phyloP scores from a whole-genome alignment of 2,888 invertebrate species.

The Dasypolia templi region DNA sequence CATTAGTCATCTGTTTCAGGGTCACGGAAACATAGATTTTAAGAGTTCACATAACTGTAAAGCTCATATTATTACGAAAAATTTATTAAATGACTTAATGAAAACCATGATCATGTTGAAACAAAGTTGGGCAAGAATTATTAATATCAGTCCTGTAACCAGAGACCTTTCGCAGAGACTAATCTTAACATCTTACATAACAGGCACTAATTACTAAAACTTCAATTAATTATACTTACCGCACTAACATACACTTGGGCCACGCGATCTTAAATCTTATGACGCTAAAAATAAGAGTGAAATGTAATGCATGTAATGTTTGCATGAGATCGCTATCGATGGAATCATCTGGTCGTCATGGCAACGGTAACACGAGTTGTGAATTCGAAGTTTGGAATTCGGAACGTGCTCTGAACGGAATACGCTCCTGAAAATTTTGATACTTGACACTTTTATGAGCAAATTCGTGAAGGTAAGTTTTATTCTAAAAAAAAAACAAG shows the following conservation, averaged over 20 bases:
- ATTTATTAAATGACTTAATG: background rate
- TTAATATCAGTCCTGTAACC: constrained; percentile 14
- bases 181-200: constrained; percentile 50
- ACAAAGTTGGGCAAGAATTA: constrained; percentile 15
- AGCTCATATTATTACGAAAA: background rate
- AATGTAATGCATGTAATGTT: constrained; percentile 7
- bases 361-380: constrained; percentile 73
- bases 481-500: background rate
- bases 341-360: constrained; percentile 73
- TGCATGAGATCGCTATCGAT: constrained; percentile 59
- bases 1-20: background rate
- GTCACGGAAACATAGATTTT: background rate
- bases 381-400: constrained; percentile 75
- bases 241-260: background rate
- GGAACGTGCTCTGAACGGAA: constrained; percentile 71
- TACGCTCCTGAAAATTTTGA: constrained; percentile 52
- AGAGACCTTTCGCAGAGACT: constrained; percentile 37
- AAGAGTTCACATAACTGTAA: background rate
- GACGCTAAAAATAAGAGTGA: background rate
- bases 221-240: constrained; percentile 63
- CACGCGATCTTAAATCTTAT: constrained; percentile 29
- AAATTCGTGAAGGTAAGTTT: background rate
- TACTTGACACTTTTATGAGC: constrained; percentile 37
- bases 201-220: constrained; percentile 60
- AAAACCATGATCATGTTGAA: background rate